Conservation (phyloP, 2,797 vertebrate genomes). For the Urosaurus nigricauda region DNA sequence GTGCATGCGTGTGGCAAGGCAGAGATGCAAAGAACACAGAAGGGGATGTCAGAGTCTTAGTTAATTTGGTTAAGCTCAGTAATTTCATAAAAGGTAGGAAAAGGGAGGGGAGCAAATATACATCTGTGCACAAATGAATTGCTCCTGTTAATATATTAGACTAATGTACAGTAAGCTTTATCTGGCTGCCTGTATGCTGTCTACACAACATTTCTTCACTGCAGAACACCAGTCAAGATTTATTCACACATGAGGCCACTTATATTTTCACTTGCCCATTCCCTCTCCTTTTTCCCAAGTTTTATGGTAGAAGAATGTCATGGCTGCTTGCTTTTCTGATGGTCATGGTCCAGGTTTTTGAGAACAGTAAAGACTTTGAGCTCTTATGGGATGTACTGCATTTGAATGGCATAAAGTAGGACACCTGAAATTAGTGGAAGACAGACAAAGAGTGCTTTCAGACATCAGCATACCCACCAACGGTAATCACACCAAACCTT, state of each 20-base stretch:
- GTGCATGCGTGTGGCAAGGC: rapidly evolving
- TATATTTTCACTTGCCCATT: background rate
- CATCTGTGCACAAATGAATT: background rate
- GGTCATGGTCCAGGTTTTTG: background rate
- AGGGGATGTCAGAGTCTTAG: conserved; percentile 7
- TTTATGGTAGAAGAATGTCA: background rate
- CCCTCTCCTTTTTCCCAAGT: background rate
- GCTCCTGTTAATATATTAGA: conserved; percentile 3
- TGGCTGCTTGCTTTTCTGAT: background rate
- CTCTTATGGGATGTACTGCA: background rate
- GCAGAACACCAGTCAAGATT: background rate
- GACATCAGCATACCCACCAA: background rate
- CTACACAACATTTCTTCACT: too few species aligned
- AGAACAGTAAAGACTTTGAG: background rate
- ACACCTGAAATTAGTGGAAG: background rate
- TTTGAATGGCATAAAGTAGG: background rate
- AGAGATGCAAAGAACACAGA: conserved; percentile 2
- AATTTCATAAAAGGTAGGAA: background rate
- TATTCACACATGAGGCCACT: background rate
- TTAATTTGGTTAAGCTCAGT: conserved; percentile 17
- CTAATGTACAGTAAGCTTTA: background rate
- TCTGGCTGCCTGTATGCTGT: background rate
- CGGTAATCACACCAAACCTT: background rate
- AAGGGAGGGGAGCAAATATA: background rate
- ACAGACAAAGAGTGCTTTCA: background rate